Evolutionary conservation across 2,888 invertebrate genomes (phyloP).

Genomic region (Polyploca ridens): DNA sequence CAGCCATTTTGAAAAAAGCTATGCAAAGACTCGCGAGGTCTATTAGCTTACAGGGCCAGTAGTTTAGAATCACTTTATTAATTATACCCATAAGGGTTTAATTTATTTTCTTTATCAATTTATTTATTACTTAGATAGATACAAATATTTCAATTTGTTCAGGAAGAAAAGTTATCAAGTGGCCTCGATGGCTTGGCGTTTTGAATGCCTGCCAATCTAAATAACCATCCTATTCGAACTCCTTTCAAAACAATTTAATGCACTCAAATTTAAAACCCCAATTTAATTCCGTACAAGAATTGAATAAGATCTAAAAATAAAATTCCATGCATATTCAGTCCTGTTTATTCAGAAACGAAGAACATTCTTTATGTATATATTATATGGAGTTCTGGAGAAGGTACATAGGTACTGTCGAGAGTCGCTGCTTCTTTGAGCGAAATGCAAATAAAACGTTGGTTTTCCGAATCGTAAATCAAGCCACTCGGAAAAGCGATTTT

Average conservation of each 20-base stretch:
- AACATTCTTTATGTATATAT: conserved; percentile 18
- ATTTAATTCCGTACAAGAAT: background rate
- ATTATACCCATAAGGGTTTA: no score
- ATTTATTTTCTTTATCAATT: no score
- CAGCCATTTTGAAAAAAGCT: no score
- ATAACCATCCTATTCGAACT: no score
- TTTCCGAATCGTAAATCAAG: conserved; percentile 64
- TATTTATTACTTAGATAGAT: no score
- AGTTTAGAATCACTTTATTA: no score
- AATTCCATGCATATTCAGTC: background rate
- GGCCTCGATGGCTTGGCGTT: no score
- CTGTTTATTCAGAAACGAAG: background rate
- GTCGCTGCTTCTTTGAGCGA: conserved; percentile 39
- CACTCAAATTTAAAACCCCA: background rate
- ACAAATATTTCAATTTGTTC: no score
- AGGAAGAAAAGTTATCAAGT: no score
- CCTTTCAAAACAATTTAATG: background rate
- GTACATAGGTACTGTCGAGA: conserved; percentile 30
- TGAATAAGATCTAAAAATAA: background rate
- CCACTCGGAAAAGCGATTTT: conserved; percentile 34
- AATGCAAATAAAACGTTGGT: conserved; percentile 53
- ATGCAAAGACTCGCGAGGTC: no score
- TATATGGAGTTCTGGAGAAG: conserved; percentile 33
- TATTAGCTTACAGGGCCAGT: no score
- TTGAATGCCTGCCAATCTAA: no score